A percentile compares a stretch with the other conserved stretches of the same genome.
These are phyloP conservation scores for Chouioia cunea DNA, from an alignment of 2,888 invertebrate species.

Conservation along the genomic window DNA sequence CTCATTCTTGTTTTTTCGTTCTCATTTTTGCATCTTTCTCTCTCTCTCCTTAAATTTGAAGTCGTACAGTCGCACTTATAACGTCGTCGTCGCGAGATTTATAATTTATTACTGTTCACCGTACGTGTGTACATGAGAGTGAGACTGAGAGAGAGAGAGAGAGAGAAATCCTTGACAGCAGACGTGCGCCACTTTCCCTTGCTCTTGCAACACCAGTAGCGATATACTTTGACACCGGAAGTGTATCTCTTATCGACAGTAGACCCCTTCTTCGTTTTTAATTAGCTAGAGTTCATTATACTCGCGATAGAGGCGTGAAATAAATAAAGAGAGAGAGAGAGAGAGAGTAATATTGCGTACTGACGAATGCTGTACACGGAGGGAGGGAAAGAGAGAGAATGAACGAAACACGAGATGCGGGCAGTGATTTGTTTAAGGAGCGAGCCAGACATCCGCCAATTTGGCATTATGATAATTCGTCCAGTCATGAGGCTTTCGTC, in stretches of 20 bases:
- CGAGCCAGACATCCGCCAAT: constrained; percentile 65
- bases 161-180: constrained; percentile 60
- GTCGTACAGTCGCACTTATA: constrained; percentile 5
- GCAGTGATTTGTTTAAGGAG: constrained; percentile 67
- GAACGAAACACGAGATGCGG: constrained; percentile 65
- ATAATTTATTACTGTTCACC: constrained; percentile 64
- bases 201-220: constrained; percentile 10
- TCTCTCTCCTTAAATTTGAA: too few species aligned
- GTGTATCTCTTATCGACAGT: constrained; percentile 29
- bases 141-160: too few species aligned
- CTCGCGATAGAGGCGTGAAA: constrained; percentile 3
- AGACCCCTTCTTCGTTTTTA: constrained; percentile 13
- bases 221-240: constrained; percentile 29
- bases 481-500: constrained; percentile 42
- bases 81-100: constrained; percentile 51
- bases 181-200: constrained; percentile 56
- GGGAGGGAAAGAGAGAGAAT: constrained; percentile 42
- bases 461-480: constrained; percentile 42
- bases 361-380: constrained; percentile 5
- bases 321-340: constrained; percentile 14
- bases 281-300: constrained; percentile 8
- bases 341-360: neutral
- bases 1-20: constrained; percentile 24
- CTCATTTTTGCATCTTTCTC: constrained; percentile 22
- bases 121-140: too few species aligned